Conservation (phyloP, 2,797 vertebrate species). For the Merluccius polli region DNA sequence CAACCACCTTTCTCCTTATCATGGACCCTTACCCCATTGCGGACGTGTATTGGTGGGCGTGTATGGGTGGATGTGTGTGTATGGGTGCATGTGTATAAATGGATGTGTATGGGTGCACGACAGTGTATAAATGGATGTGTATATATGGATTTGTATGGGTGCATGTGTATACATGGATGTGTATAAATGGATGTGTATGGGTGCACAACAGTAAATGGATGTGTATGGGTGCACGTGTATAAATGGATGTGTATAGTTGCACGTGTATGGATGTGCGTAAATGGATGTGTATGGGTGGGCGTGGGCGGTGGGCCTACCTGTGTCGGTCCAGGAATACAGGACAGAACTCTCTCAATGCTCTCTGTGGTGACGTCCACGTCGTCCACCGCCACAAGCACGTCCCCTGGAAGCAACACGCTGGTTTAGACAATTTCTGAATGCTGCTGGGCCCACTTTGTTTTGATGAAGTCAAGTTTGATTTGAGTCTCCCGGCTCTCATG, state of each 20-base stretch:
- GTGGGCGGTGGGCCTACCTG: slow-evolving; percentile 74
- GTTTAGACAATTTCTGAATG: background rate
- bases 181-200: background rate
- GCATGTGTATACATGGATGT: background rate
- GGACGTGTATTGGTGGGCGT: background rate
- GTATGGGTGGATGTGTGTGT: no score
- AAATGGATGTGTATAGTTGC: slow-evolving; percentile 4
- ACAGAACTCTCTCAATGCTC: slow-evolving; percentile 94
- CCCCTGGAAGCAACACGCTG: slow-evolving; percentile 72
- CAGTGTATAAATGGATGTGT: no score
- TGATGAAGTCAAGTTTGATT: background rate
- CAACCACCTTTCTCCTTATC: background rate
- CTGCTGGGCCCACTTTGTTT: background rate
- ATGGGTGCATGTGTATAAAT: no score
- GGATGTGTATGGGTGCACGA: background rate
- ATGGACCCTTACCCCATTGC: background rate
- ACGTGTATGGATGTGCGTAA: slow-evolving; percentile 38
- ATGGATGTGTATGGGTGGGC: background rate
- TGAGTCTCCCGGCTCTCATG: background rate
- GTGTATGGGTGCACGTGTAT: slow-evolving; percentile 17
- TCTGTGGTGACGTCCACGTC: slow-evolving; percentile 91
- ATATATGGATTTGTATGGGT: background rate
- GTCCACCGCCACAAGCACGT: slow-evolving; percentile 88
- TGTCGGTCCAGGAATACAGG: slow-evolving; percentile 90
- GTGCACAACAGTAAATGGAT: background rate